phyloP scores from a whole-genome alignment of 1,140 invertebrate species.

The Drosophila bipectinata region DNA sequence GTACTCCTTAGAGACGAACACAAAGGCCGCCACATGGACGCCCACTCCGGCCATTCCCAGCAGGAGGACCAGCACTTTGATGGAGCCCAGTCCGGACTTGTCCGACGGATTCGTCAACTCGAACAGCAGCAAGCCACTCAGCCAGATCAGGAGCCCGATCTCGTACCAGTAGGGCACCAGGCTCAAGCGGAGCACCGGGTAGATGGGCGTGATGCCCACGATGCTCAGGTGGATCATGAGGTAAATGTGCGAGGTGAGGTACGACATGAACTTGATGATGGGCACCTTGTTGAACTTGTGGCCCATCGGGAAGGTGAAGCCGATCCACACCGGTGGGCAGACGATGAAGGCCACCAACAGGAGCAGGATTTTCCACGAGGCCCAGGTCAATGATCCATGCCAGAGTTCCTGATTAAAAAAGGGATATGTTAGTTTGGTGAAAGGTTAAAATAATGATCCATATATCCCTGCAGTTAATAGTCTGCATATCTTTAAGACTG shows the following conservation, averaged over 20 bases:
- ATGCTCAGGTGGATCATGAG: slow-evolving; percentile 96
- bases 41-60: slow-evolving; percentile 96
- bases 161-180: slow-evolving; percentile 96
- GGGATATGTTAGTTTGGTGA: neutral
- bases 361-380: slow-evolving; percentile 96
- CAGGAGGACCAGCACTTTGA: slow-evolving; percentile 95
- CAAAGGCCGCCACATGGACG: slow-evolving; percentile 93
- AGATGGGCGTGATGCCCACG: slow-evolving; percentile 95
- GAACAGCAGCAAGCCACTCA: slow-evolving; percentile 97
- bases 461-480: too few species aligned
- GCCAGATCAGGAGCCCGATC: slow-evolving; percentile 97
- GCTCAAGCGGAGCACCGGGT: slow-evolving; percentile 90
- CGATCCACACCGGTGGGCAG: slow-evolving; percentile 97
- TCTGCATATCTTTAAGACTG: neutral
- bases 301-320: slow-evolving; percentile 97
- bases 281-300: slow-evolving; percentile 98
- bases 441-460: too few species aligned
- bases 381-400: slow-evolving; percentile 98
- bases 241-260: slow-evolving; percentile 98
- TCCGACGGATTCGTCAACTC: slow-evolving; percentile 98
- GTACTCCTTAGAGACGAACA: slow-evolving; percentile 88
- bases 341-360: slow-evolving; percentile 96
- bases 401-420: slow-evolving; percentile 92
- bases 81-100: slow-evolving; percentile 96
- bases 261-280: slow-evolving; percentile 99